A percentile compares a stretch with the other conserved stretches of the same genome.
Evolutionary conservation across 2,888 invertebrate genomes (phyloP).

Genomic region (Lymantria monacha): DNA sequence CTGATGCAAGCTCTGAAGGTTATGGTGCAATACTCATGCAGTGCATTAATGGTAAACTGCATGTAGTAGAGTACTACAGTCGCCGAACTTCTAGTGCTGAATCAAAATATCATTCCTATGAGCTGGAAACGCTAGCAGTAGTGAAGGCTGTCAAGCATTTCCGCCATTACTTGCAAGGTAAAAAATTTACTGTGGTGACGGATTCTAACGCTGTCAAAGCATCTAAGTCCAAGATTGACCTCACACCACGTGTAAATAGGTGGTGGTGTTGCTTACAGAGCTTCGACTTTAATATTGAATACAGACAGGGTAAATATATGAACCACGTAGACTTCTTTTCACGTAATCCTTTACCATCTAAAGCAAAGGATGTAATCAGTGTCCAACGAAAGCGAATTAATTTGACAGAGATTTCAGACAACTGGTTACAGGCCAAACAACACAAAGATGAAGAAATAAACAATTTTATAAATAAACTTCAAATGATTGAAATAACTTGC

Average conservation of each 20-base stretch:
- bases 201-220: constrained; percentile 13
- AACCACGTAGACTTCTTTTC: constrained; percentile 12
- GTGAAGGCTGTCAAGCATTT: constrained; percentile 15
- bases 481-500: constrained; percentile 1
- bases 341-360: constrained; percentile 9
- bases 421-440: constrained; percentile 19
- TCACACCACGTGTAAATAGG: constrained; percentile 4
- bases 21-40: not conserved
- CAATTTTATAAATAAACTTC: not conserved
- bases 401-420: not conserved
- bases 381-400: constrained; percentile 4
- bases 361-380: no score
- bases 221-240: constrained; percentile 2
- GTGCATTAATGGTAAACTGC: not conserved
- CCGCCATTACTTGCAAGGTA: constrained; percentile 9
- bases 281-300: constrained; percentile 3
- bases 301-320: constrained; percentile 1
- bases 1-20: not conserved
- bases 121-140: constrained; percentile 23
- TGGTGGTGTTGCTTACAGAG: constrained; percentile 6
- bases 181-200: constrained; percentile 11
- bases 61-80: not conserved
- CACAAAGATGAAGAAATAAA: not conserved
- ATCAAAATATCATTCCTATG: constrained; percentile 17
- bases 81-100: constrained; percentile 3